Percentiles rank a stretch among this genome's conserved stretches.
phyloP scores from a whole-genome alignment of 2,113 vertebrate genomes.

The Maccullochella peelii region DNA sequence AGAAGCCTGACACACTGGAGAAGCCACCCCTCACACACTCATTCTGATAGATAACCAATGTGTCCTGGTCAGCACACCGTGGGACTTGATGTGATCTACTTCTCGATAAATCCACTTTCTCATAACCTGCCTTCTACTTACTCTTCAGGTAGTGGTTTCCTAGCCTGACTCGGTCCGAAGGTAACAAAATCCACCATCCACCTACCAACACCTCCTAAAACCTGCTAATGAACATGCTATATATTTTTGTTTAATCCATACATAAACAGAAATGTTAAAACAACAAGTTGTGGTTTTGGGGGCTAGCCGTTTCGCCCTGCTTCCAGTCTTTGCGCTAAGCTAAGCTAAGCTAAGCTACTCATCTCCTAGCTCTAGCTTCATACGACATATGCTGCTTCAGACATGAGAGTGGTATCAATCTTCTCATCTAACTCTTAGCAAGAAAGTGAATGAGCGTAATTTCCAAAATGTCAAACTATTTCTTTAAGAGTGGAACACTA shows the following conservation, averaged over 20 bases:
- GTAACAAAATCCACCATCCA: too few relatives aligned
- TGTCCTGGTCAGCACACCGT: not conserved
- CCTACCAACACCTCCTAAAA: not conserved
- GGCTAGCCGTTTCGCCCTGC: not conserved
- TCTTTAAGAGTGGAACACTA: too few relatives aligned
- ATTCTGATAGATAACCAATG: conserved; percentile 16
- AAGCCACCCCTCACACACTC: not conserved
- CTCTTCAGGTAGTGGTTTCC: not conserved
- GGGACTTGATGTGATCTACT: not conserved
- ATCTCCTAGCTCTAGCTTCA: too few relatives aligned
- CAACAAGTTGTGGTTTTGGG: not conserved
- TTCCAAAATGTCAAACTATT: too few relatives aligned
- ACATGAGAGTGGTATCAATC: not conserved
- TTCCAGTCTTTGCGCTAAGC: not conserved
- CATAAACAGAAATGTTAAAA: not conserved
- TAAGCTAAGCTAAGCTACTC: not conserved
- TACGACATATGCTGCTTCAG: too few relatives aligned
- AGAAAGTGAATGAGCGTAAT: too few relatives aligned
- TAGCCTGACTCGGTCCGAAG: too few relatives aligned
- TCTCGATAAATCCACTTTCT: not conserved
- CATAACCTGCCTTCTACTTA: not conserved
- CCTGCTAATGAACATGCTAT: too few relatives aligned
- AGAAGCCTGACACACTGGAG: not conserved
- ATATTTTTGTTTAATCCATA: not conserved
- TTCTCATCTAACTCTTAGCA: too few relatives aligned